Conservation (phyloP, 1,140 invertebrate genomes). For the Rhyacophila brunnea region DNA sequence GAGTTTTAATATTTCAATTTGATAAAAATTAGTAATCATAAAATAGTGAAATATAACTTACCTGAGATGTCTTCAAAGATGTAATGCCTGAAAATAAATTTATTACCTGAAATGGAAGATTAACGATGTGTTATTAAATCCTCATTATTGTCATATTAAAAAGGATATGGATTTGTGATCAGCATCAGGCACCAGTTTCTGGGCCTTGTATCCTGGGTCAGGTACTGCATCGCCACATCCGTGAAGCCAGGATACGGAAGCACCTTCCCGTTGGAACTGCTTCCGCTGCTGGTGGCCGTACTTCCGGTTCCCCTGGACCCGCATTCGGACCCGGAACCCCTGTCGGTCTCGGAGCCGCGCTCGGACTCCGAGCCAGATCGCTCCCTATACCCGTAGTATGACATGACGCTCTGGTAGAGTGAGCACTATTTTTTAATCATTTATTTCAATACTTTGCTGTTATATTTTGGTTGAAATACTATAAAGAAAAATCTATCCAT, state of each 20-base stretch:
- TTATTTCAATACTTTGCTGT: no score
- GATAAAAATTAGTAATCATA: no score
- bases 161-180: constrained; percentile 99
- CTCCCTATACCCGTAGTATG: constrained; percentile 53
- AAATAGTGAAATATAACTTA: no score
- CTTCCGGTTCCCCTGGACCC: constrained; percentile 57
- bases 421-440: no score
- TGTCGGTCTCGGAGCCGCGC: constrained; percentile 33
- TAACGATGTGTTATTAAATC: no score
- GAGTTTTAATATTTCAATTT: no score
- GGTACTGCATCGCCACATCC: constrained; percentile 75
- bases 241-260: constrained; percentile 88
- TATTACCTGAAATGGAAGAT: no score
- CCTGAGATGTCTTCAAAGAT: no score
- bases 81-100: no score
- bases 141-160: constrained; percentile 48
- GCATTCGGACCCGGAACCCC: constrained; percentile 52
- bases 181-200: constrained; percentile 90
- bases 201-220: constrained; percentile 82
- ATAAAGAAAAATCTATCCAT: no score
- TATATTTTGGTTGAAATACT: no score
- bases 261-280: constrained; percentile 60
- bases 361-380: constrained; percentile 39
- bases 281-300: constrained; percentile 50
- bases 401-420: constrained; percentile 37